phyloP scores from a whole-genome alignment of 2,888 invertebrate genomes.

The Eulithis prunata region DNA sequence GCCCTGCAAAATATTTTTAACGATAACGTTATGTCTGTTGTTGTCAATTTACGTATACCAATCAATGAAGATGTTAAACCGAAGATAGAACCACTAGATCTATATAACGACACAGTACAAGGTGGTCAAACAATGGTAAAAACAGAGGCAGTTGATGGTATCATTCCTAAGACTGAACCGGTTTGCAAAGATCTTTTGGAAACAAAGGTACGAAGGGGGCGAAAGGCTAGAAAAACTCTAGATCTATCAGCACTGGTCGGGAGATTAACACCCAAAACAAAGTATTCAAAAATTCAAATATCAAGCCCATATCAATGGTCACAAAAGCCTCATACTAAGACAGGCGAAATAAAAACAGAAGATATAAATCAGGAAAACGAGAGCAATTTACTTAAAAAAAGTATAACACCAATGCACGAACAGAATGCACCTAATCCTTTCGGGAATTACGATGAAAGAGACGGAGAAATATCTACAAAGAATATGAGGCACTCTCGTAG shows the following conservation, averaged over 20 bases:
- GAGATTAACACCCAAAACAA: not conserved
- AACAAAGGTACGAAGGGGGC: not conserved
- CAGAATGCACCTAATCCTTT: not conserved
- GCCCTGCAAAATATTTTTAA: constrained; percentile 15
- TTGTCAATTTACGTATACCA: constrained; percentile 25
- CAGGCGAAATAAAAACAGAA: not conserved
- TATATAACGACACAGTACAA: not conserved
- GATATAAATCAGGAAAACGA: not conserved
- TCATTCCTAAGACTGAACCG: constrained; percentile 16
- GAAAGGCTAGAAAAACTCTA: not conserved
- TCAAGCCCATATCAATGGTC: not conserved
- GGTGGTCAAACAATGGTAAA: not conserved
- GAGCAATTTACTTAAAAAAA: not conserved
- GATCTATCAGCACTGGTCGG: not conserved
- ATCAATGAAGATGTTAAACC: not conserved
- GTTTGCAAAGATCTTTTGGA: not conserved
- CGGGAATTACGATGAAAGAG: not conserved
- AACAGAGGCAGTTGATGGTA: not conserved
- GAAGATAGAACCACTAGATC: constrained; percentile 12
- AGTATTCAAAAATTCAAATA: not conserved
- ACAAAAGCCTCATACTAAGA: not conserved
- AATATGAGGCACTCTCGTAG: not conserved
- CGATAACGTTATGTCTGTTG: constrained; percentile 23
- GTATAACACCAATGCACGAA: constrained; percentile 4
- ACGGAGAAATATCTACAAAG: not conserved